A percentile compares a stretch with the other conserved stretches of the same genome.
These are phyloP conservation scores for Rhamnusium bicolor DNA, from an alignment of 2,888 invertebrate genomes.

Conservation along the genomic window DNA sequence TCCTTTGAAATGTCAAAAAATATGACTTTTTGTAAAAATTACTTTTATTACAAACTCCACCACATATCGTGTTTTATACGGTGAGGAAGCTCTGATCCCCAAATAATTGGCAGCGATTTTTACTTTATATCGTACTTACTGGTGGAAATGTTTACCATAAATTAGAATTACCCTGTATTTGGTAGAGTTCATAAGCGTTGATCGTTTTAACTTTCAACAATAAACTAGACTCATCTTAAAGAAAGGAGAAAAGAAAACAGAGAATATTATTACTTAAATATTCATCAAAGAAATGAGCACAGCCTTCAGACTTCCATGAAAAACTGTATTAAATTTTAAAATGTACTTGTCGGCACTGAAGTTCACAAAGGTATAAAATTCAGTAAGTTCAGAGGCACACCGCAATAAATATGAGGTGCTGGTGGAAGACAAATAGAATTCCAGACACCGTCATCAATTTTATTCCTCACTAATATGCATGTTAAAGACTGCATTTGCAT, in stretches of 20 bases:
- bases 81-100: too few relatives aligned
- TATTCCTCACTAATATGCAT: constrained; percentile 42
- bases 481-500: constrained; percentile 55
- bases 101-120: too few relatives aligned
- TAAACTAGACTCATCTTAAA: not conserved
- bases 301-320: constrained; percentile 4
- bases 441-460: constrained; percentile 19
- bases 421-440: constrained; percentile 27
- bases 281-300: constrained; percentile 10
- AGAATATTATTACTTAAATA: constrained; percentile 12
- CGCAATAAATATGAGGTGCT: not conserved
- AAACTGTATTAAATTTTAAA: constrained; percentile 12
- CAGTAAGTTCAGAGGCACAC: not conserved
- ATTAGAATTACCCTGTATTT: too few relatives aligned
- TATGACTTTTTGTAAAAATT: too few relatives aligned
- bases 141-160: too few relatives aligned
- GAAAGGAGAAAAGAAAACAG: not conserved
- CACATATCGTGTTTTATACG: too few relatives aligned
- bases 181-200: not conserved
- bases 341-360: not conserved
- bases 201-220: not conserved
- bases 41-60: too few relatives aligned
- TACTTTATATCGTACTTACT: too few relatives aligned
- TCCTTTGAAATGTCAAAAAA: too few relatives aligned
- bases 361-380: constrained; percentile 14